A percentile compares a stretch with the other conserved stretches of the same genome.
Conservation (phyloP, 2,888 invertebrate genomes). For the Callyntrura sp. region DNA sequence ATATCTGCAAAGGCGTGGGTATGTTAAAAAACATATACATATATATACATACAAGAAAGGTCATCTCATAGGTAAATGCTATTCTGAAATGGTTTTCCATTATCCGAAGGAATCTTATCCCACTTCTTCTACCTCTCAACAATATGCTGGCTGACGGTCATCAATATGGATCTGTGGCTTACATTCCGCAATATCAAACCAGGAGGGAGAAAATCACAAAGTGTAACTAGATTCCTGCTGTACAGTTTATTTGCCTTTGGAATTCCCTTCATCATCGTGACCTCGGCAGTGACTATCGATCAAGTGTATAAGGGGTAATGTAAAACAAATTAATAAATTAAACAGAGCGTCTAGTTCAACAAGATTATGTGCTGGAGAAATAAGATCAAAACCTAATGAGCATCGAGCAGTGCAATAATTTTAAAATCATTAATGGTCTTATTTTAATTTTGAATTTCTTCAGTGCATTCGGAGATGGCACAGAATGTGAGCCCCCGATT, state of each 20-base stretch:
- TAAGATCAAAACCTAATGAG: not conserved
- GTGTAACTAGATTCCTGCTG: constrained; percentile 13
- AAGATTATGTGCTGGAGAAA: no score
- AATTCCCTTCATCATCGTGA: constrained; percentile 59
- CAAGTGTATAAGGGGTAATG: constrained; percentile 10
- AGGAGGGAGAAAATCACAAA: constrained; percentile 23
- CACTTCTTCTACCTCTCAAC: constrained; percentile 76
- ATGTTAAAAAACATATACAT: not conserved
- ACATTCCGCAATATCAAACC: constrained; percentile 65
- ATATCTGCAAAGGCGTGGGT: constrained; percentile 57
- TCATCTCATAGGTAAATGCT: no score
- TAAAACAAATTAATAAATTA: not conserved
- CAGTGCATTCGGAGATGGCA: constrained; percentile 50
- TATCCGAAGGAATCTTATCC: constrained; percentile 63
- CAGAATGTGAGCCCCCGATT: constrained; percentile 58
- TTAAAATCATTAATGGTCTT: not conserved
- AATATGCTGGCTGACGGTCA: constrained; percentile 73
- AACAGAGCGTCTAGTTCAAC: not conserved
- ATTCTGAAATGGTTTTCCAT: no score
- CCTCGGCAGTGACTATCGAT: constrained; percentile 53
- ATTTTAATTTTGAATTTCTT: not conserved
- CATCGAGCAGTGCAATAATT: not conserved
- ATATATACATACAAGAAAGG: no score
- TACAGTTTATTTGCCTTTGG: constrained; percentile 62
- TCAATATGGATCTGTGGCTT: constrained; percentile 75